Conservation (phyloP, 2,888 invertebrate genomes). For the Dione juno region DNA sequence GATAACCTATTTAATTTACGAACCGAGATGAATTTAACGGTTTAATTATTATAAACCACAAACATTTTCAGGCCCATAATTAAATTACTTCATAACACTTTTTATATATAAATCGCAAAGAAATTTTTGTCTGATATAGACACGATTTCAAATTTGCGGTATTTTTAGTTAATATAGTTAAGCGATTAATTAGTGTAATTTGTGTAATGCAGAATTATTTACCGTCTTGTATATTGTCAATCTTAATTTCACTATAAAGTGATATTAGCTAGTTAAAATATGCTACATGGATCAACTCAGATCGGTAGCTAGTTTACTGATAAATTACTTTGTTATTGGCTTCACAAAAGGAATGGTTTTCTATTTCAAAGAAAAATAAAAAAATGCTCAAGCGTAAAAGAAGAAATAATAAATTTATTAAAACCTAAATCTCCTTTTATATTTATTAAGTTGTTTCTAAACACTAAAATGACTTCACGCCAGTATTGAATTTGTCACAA, state of each 20-base stretch:
- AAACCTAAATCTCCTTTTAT: no score
- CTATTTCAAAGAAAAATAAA: no score
- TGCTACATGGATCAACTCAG: no score
- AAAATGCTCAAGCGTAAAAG: no score
- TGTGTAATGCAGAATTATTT: background rate
- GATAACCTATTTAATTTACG: conserved; percentile 39
- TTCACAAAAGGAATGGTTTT: no score
- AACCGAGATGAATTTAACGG: conserved; percentile 37
- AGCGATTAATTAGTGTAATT: background rate
- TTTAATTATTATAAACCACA: conserved; percentile 20
- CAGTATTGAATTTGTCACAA: background rate
- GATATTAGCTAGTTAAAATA: no score
- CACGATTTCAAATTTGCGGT: background rate
- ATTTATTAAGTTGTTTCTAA: no score
- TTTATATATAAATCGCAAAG: background rate
- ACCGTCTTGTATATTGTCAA: background rate
- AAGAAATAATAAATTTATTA: no score
- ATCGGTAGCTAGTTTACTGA: no score
- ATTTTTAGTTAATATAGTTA: background rate
- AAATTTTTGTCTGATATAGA: background rate
- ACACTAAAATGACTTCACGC: no score
- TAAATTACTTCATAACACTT: background rate
- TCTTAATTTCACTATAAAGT: no score
- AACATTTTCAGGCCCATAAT: conserved; percentile 4
- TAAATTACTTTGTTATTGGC: no score